Evolutionary conservation across 2,888 invertebrate species (phyloP), one percentile per base, ranked within the genome.

Genomic region (Ormia ochracea): DNA sequence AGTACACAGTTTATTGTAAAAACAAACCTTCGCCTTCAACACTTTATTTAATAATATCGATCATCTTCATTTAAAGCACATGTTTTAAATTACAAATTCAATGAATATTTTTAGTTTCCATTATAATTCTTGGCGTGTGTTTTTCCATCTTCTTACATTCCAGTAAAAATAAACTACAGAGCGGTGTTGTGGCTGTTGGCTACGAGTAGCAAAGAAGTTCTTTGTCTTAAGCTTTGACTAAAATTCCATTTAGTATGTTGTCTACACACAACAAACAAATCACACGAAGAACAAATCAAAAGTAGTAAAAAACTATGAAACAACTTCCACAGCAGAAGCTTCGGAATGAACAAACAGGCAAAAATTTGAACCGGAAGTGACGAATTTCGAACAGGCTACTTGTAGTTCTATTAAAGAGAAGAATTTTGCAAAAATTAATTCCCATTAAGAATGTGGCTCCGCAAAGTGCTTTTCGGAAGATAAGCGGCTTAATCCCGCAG

Each of bases 201-300:
- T 41, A 68, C 21, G 43, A 68, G 69, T 48, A 58, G 36, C 45
- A 26, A 69, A 69, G 58, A 36, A 58, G 50, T 72, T 72, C 72
- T 63, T 72, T 72, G 63, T 63, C 63, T 63, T 72, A 72, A 72
- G 54, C 69, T 48, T 31, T 33, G 45, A 63, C 54, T 54, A 61
- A 72, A 72, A 61, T 41, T 48, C 48, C 54, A 63, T 72, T 72
- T 72, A 63, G 72, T 63, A 72, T 45, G 17, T 69, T 72, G 72
- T 63, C 72, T 70, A 33, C 58, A 63, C 61, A 72, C 48, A 48
- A 56, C 36, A 58, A 69, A 69, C 69, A 58, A 58, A 58, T 69
- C 58, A 69, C 69, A 36, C 36, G 58, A 45, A 45, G 17, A 66
- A 26, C 48, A 36, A 45, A 58, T 17, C 7, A 52, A 65, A 58